These are phyloP conservation scores for Anthoscopus minutus DNA, from an alignment of 2,113 vertebrate species.

Conservation along the genomic window DNA sequence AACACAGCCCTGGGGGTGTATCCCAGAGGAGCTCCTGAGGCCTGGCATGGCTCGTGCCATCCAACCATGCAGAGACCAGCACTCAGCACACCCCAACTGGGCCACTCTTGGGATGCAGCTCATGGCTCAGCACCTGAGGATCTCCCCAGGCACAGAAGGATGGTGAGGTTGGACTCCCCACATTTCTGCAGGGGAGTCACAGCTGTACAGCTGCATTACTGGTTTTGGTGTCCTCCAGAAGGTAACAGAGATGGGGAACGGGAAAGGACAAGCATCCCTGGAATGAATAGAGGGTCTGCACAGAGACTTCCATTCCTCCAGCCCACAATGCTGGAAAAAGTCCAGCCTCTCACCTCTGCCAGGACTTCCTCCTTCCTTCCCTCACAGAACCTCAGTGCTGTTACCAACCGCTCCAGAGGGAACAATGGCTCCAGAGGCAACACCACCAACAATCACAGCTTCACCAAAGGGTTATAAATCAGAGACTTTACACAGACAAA, in stretches of 20 bases:
- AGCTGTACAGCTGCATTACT: neutral
- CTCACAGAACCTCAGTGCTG: neutral
- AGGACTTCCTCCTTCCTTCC: neutral
- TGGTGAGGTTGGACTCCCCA: neutral
- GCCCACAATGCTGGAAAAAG: neutral
- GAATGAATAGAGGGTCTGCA: neutral
- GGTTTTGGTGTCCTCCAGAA: neutral
- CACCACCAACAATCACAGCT: neutral
- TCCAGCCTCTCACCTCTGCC: neutral
- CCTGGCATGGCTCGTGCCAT: fast-evolving
- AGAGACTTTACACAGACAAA: neutral
- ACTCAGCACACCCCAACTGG: neutral
- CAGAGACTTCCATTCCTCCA: neutral
- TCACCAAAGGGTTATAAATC: neutral
- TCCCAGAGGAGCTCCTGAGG: neutral
- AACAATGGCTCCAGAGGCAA: neutral
- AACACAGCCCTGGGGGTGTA: neutral
- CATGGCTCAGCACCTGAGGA: neutral
- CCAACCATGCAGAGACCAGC: neutral
- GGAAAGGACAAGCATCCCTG: neutral
- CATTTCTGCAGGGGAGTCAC: neutral
- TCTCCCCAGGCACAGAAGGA: neutral
- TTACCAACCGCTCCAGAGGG: neutral
- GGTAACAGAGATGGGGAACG: neutral
- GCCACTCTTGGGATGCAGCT: neutral